A percentile compares a stretch with the other conserved stretches of the same genome.
Evolutionary conservation across 2,888 invertebrate genomes (phyloP).

Genomic region (Lomographa bimaculata): DNA sequence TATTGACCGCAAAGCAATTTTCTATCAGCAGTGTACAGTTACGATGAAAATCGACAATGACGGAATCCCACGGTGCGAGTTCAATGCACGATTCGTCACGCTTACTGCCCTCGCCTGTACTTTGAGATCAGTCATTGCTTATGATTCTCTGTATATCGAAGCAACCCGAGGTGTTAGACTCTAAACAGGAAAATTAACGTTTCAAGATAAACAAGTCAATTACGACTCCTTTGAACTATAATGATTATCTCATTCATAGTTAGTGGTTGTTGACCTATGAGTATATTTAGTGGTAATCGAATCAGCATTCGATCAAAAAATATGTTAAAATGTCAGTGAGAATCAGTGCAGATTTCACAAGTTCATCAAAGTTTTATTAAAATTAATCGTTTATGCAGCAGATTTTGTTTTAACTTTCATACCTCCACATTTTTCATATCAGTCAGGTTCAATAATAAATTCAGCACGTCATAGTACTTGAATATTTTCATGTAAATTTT

Average conservation of each 20-base stretch:
- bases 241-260: slow-evolving; percentile 7
- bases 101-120: slow-evolving; percentile 54
- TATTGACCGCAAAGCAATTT: slow-evolving; percentile 58
- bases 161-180: too few relatives aligned
- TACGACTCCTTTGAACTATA: slow-evolving; percentile 44
- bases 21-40: slow-evolving; percentile 67
- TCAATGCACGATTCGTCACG: slow-evolving; percentile 69
- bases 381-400: too few relatives aligned
- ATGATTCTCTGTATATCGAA: slow-evolving; percentile 15
- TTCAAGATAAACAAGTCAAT: slow-evolving; percentile 47
- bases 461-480: too few relatives aligned
- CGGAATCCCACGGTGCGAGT: slow-evolving; percentile 69
- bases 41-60: slow-evolving; percentile 66
- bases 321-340: too few relatives aligned
- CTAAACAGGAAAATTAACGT: slow-evolving; percentile 29
- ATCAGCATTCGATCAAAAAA: too few relatives aligned
- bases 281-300: slow-evolving; percentile 21
- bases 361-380: too few relatives aligned
- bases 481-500: too few relatives aligned
- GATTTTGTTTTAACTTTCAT: too few relatives aligned
- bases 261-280: slow-evolving; percentile 32
- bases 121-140: slow-evolving; percentile 47
- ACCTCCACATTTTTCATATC: too few relatives aligned
- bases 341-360: too few relatives aligned
- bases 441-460: too few relatives aligned